Conservation (phyloP, 2,888 invertebrate species). For the Cetonia aurata region DNA sequence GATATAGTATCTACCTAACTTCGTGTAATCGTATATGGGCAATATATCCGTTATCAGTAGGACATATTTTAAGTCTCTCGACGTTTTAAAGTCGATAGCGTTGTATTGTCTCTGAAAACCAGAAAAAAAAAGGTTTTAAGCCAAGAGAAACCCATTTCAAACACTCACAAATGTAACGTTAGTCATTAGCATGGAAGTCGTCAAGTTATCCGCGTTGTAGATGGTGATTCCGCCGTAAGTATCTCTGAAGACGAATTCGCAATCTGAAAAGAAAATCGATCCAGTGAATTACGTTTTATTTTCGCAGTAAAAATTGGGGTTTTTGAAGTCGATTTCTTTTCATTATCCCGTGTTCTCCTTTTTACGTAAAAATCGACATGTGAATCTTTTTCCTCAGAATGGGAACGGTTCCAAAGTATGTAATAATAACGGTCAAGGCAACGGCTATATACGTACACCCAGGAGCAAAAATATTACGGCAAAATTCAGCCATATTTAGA, state of each 20-base stretch:
- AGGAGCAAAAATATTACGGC: too few relatives aligned
- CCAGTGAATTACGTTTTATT: too few relatives aligned
- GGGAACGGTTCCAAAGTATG: too few relatives aligned
- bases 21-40: constrained; percentile 73
- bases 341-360: too few relatives aligned
- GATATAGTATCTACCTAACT: constrained; percentile 75
- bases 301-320: background rate
- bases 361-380: too few relatives aligned
- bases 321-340: background rate
- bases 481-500: too few relatives aligned
- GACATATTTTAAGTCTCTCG: constrained; percentile 83
- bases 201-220: constrained; percentile 82
- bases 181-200: constrained; percentile 80
- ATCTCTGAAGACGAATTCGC: constrained; percentile 83
- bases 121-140: too few relatives aligned
- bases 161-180: constrained; percentile 86
- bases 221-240: constrained; percentile 83
- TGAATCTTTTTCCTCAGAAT: too few relatives aligned
- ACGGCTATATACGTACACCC: too few relatives aligned
- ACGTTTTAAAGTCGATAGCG: constrained; percentile 82
- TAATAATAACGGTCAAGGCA: too few relatives aligned
- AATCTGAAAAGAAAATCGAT: constrained; percentile 71
- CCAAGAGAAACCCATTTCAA: background rate
- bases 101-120: constrained; percentile 78
- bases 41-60: constrained; percentile 79